These are phyloP conservation scores for Drosophila micromelanica DNA, from an alignment of 1,140 invertebrate species.

Conservation along the genomic window DNA sequence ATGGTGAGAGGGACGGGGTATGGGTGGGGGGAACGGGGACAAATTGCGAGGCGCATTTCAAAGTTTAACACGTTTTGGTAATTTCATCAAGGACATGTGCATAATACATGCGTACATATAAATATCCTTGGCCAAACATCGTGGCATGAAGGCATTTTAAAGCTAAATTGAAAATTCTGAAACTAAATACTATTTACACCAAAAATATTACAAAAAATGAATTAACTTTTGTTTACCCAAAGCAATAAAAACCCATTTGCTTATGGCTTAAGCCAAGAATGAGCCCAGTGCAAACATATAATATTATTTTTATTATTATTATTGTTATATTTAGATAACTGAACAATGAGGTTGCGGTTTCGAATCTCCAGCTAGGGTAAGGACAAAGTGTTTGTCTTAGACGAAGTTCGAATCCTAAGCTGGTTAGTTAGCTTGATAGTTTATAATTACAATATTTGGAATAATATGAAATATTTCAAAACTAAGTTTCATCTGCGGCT, in stretches of 20 bases:
- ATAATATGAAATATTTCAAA: no score
- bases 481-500: no score
- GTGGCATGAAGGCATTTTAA: neutral
- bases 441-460: no score
- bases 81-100: constrained; percentile 66
- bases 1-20: neutral
- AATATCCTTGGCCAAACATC: neutral
- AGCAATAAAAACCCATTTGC: neutral
- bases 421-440: no score
- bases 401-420: no score
- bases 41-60: constrained; percentile 54
- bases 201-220: neutral
- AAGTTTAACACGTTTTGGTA: constrained; percentile 70
- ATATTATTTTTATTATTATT: neutral
- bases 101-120: constrained; percentile 27
- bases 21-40: neutral
- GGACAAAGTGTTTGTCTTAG: no score
- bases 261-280: neutral
- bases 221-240: neutral
- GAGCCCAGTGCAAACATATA: no score
- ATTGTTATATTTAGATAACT: neutral
- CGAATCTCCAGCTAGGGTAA: neutral
- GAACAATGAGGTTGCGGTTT: no score
- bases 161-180: neutral
- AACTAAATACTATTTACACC: neutral